Evolutionary conservation across 1,140 invertebrate genomes (phyloP), one percentile per base, ranked within the genome.

Genomic region (Phortica variegata): DNA sequence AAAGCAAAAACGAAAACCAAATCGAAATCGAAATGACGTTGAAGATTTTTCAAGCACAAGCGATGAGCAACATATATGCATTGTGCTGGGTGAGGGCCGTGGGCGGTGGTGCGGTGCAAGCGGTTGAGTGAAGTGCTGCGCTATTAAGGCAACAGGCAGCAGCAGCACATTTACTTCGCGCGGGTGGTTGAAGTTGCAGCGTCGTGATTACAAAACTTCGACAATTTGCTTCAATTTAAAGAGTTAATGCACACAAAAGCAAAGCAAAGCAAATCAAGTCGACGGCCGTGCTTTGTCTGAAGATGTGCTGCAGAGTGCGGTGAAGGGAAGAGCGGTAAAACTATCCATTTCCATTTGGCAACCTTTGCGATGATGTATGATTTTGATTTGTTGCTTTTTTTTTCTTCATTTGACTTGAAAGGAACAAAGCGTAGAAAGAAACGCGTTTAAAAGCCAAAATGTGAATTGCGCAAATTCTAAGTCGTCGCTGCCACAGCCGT

Each of bases 281-380:
- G 12, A 12, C 26, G 26, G 26, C 6, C 12, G 26, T 12, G 26
- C 12, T 29, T 29, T 12, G 12, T n/a, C 13, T 34, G 50, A 44
- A 33, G 15, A 39, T n/a, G n/a, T n/a, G 23, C 12, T 20, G 3
- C 21, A 12, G 32, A 10, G 20, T 8, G 4, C 8, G 29, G 20
- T n/a, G 40, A 29, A 33, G 48, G 1, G 17, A 47, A 49, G 34
- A 10, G 16, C 17, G 17, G 32, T n/a, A n/a, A n/a, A n/a, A n/a
- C 43, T 15, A 52, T 52, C 49, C 54, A 32, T 52, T 52, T 44
- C 47, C 47, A 56, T 56, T 42, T 40, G 39, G 49, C 54, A 65
- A 56, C 55, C 61, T 56, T 61, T 65, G 32, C 56, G 48, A 61
- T 61, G 55, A 65, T 58, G 61, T 61, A 58, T 61, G 58, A 54